Evolutionary conservation across 2,888 invertebrate species (phyloP).

Genomic region (Pheosia gnoma): DNA sequence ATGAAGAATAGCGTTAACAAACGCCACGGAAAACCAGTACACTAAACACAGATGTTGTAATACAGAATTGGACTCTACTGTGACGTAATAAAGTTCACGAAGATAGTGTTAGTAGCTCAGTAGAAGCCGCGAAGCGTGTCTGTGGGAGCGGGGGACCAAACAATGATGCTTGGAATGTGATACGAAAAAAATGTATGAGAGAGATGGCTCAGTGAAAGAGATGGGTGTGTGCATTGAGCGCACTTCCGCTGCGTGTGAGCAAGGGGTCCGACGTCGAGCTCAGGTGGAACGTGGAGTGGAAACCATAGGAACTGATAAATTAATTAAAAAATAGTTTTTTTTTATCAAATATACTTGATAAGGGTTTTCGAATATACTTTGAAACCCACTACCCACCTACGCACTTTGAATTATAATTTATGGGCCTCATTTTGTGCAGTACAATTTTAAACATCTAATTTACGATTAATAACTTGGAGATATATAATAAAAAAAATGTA

Average conservation of each 20-base stretch:
- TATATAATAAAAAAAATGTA: too few species aligned
- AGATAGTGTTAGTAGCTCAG: conserved; percentile 30
- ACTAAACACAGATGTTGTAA: conserved; percentile 12
- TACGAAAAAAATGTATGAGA: conserved; percentile 58
- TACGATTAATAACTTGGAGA: too few species aligned
- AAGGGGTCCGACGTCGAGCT: conserved; percentile 32
- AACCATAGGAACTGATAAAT: not conserved
- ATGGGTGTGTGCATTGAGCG: conserved; percentile 35
- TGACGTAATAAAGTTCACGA: conserved; percentile 43
- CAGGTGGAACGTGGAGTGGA: conserved; percentile 24
- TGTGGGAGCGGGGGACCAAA: conserved; percentile 69
- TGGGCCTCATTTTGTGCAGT: too few species aligned
- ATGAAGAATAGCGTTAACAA: conserved; percentile 37
- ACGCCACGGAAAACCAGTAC: conserved; percentile 29
- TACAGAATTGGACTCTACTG: conserved; percentile 34
- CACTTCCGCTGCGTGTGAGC: conserved; percentile 55
- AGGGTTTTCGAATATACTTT: too few species aligned
- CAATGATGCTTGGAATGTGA: conserved; percentile 76
- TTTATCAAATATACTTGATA: too few species aligned
- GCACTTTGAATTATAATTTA: too few species aligned
- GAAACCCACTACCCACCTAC: too few species aligned
- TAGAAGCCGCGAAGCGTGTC: conserved; percentile 60
- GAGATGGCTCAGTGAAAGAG: conserved; percentile 44
- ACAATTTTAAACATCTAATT: too few species aligned
- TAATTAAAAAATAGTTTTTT: too few species aligned